Evolutionary conservation across 2,888 invertebrate genomes (phyloP), one percentile per base, ranked within the genome.

Genomic region (Dichetophora obliterata): DNA sequence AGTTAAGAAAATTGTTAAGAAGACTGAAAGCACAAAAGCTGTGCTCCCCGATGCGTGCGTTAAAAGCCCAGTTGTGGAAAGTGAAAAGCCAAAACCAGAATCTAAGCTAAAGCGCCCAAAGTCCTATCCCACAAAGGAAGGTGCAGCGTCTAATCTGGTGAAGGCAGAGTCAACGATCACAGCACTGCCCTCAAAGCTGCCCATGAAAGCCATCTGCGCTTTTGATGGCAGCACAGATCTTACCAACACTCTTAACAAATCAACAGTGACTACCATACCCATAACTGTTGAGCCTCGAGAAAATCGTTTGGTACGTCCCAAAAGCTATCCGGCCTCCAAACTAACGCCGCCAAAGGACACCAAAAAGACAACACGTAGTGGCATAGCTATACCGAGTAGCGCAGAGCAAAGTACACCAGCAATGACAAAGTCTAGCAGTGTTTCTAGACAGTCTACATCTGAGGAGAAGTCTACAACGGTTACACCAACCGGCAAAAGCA

Each of bases 241-340:
- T 50, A 76, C 52, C 19, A 75, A 70, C 31, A 75, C 22, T 9
- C 52, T 69, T n/a, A 79, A 31, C 73, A 48, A 65, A n/a, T n/a
- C 71, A 3, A 37, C 52, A 19, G n/a, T 24, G 2, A 50, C 3
- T 11, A 37, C 22, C 70, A 69, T 9, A 69, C 74, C 31, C 68
- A 68, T 22, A 61, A 34, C 34, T 37, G 71, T 37, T 24, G 52
- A 72, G 34, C 70, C 81, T 2, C 84, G 85, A 0, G 88, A 88
- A 54, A 86, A 86, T 74, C 84, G 86, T 9, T 85, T 92, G 59
- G 86, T 88, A 57, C 89, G 92, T 54, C 92, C 92, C 6, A 92
- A 91, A 82, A 92, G 92, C 82, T 92, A 92, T 83, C 92, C 92
- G 9, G 90, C 88, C 75, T 85, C 89, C 22, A 90, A 89, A 77